These are phyloP conservation scores for Mantis religiosa DNA, from an alignment of 2,888 invertebrate species.

Conservation along the genomic window DNA sequence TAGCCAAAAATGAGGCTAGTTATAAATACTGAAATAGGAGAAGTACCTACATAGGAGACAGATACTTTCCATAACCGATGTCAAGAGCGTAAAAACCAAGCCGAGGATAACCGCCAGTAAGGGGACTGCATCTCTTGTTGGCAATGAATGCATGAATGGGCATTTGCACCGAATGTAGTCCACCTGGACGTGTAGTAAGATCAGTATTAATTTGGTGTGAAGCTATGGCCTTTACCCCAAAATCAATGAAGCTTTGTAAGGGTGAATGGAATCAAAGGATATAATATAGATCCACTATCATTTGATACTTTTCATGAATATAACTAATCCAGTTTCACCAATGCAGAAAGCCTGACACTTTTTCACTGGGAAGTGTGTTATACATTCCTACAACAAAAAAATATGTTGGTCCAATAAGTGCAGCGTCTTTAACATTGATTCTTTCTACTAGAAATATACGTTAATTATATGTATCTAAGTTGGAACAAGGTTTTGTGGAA, in stretches of 20 bases:
- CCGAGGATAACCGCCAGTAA: too few species aligned
- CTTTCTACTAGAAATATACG: too few species aligned
- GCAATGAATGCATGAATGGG: not conserved
- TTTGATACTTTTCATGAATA: not conserved
- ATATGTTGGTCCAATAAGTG: too few species aligned
- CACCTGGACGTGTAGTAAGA: not conserved
- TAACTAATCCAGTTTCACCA: not conserved
- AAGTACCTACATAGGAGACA: too few species aligned
- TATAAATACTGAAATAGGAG: too few species aligned
- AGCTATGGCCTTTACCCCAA: not conserved
- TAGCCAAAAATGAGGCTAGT: too few species aligned
- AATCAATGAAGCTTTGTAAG: not conserved
- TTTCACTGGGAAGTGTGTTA: not conserved
- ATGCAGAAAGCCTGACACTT: not conserved
- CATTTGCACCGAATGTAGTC: not conserved
- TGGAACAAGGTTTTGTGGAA: too few species aligned
- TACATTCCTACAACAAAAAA: not conserved
- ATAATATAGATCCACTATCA: not conserved
- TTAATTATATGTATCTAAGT: too few species aligned
- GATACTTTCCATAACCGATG: too few species aligned
- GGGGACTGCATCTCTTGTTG: too few species aligned
- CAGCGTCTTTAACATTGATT: too few species aligned
- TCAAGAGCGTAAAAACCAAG: too few species aligned
- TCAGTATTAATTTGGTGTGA: not conserved
- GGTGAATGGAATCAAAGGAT: not conserved